Evolutionary conservation across 2,888 invertebrate genomes (phyloP), one percentile per base, ranked within the genome.

Genomic region (Sclerodermus sp.): DNA sequence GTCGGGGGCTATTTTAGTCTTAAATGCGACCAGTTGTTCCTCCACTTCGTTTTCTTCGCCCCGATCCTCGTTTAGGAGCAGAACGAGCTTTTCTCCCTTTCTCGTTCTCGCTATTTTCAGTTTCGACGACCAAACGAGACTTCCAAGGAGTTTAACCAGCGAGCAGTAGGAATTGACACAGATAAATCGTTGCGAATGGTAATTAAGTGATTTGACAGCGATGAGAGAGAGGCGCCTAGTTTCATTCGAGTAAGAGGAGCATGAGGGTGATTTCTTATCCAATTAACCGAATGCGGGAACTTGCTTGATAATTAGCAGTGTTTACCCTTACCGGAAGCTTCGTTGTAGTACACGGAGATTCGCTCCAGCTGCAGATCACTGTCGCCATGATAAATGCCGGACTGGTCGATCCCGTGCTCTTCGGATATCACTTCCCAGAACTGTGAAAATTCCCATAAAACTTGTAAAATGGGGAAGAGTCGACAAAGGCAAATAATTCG

Each of bases 391-490:
- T 85, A 85, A 49, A 81, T 79, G n/a, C 85, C 85, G 37, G 82
- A 82, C 34, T 83, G 84, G 68, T 85, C 84, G 60, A 85, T 85
- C 32, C 85, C 85, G 77, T 94, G 94, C 81, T 94, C 94, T 76
- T 94, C 93, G 45, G 93, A 94, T 81, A 96, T 95, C 65, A 95
- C 93, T 83, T 95, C 94, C 94, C 93, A 95, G 84, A 93, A 93
- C 90, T 90, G 82, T n/a, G n/a, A n/a, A n/a, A n/a, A n/a, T n/a
- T n/a, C n/a, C n/a, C 23, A 23, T 5, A 23, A 23, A 23, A 23
- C 3, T 5, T 5, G 23, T 23, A 23, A 23, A 23, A 3, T 23
- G 23, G 8, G 4, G 8, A 23, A 23, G 23, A 3, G 23, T 23
- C n/a, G n/a, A n/a, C n/a, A n/a, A n/a, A n/a, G n/a, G n/a, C n/a